Percentiles rank a stretch among this genome's conserved stretches.
These are phyloP conservation scores for Phortica okadai DNA, from an alignment of 2,888 invertebrate genomes.

Conservation along the genomic window DNA sequence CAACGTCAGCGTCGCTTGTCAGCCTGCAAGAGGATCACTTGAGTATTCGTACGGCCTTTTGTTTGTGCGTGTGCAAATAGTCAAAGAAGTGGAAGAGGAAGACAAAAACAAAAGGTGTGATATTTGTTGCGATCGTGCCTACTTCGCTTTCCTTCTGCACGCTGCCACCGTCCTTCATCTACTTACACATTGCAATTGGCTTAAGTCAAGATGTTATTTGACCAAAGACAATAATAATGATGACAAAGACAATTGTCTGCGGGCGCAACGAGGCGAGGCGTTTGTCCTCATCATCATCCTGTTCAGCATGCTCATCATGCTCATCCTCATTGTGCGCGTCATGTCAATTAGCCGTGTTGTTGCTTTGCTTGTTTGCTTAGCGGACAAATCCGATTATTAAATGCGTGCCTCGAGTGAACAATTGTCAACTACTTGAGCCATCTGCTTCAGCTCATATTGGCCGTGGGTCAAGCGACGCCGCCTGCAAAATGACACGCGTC, in stretches of 20 bases:
- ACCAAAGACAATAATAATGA: not conserved
- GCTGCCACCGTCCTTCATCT: not conserved
- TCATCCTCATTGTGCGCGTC: conserved; percentile 38
- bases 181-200: conserved; percentile 62
- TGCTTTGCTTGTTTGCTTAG: conserved; percentile 22
- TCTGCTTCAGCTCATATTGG: conserved; percentile 44
- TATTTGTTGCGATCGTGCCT: conserved; percentile 52
- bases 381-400: conserved; percentile 58
- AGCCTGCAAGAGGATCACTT: conserved; percentile 28
- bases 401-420: conserved; percentile 41
- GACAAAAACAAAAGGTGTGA: conserved; percentile 63
- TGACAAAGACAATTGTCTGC: conserved; percentile 2
- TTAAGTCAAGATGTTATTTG: conserved; percentile 64
- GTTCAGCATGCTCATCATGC: not conserved
- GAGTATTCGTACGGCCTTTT: conserved; percentile 32
- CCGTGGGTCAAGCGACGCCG: conserved; percentile 28
- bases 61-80: conserved; percentile 28
- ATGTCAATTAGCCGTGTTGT: conserved; percentile 56
- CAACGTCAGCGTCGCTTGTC: not conserved
- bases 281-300: not conserved
- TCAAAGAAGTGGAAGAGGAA: conserved; percentile 18
- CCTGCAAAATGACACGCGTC: conserved; percentile 60
- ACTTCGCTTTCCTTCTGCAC: conserved; percentile 2
- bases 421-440: conserved; percentile 46
- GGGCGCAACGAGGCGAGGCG: not conserved